Percentiles rank a stretch among this genome's conserved stretches.
phyloP scores from a whole-genome alignment of 2,888 invertebrate genomes.

The Crossocerus cetratus region DNA sequence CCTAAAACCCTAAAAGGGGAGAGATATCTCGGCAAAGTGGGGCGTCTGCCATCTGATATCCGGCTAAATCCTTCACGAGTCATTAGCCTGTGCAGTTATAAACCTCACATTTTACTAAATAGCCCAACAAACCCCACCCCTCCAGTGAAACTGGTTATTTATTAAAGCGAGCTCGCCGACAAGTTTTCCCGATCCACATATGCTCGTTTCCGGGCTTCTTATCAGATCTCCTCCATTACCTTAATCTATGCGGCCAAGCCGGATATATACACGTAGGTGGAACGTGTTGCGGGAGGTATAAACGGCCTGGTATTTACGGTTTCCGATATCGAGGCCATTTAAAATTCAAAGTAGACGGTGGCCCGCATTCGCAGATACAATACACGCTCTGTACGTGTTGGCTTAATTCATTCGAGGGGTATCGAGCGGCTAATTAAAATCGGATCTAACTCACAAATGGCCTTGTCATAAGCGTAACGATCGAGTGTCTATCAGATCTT shows the following conservation, averaged over 20 bases:
- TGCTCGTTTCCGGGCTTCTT: conserved; percentile 1
- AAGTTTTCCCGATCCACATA: background rate
- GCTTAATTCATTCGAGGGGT: conserved; percentile 39
- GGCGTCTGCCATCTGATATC: no score
- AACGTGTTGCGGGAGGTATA: conserved; percentile 21
- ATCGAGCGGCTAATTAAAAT: conserved; percentile 30
- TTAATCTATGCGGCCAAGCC: conserved; percentile 34
- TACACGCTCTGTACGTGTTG: conserved; percentile 7
- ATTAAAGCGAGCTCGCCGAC: no score
- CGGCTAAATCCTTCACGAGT: no score
- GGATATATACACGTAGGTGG: conserved; percentile 31
- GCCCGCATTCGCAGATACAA: conserved; percentile 6
- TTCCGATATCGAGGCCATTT: conserved; percentile 47
- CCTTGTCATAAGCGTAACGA: background rate
- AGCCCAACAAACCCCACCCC: no score
- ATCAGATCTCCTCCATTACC: conserved; percentile 34
- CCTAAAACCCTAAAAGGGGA: conserved; percentile 36
- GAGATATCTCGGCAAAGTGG: no score
- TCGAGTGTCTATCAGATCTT: background rate
- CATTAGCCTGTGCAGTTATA: no score
- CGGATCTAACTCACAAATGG: background rate
- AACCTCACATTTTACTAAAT: no score
- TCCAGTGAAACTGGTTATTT: no score
- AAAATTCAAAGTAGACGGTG: conserved; percentile 48
- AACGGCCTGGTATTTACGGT: conserved; percentile 48